These are phyloP conservation scores for Oncorhynchus nerka DNA, from an alignment of 2,113 vertebrate species.

Conservation along the genomic window DNA sequence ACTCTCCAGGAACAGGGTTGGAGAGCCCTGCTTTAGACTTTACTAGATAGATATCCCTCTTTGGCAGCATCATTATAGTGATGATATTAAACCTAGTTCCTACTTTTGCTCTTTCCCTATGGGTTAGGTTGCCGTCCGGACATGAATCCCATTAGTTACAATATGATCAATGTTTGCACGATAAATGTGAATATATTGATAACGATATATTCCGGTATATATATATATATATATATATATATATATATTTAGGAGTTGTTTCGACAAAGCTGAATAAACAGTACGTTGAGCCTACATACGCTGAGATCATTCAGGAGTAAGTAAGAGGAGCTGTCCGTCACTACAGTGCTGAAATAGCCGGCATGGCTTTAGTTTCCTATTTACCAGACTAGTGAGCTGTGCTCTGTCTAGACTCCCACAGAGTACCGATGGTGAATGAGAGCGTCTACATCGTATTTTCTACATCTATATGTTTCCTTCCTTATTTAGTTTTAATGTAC, in stretches of 20 bases:
- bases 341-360: slow-evolving; percentile 38
- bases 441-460: slow-evolving; percentile 15
- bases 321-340: slow-evolving; percentile 26
- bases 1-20: too few species aligned
- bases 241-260: neutral
- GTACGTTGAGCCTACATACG: neutral
- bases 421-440: slow-evolving; percentile 5
- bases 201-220: too few species aligned
- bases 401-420: slow-evolving; percentile 11
- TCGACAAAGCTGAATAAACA: neutral
- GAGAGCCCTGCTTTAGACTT: neutral
- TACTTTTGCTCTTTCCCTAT: too few species aligned
- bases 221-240: too few species aligned
- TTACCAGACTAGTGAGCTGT: slow-evolving; percentile 38
- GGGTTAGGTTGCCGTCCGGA: too few species aligned
- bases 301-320: slow-evolving; percentile 1
- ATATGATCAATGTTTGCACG: neutral
- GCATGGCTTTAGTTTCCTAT: slow-evolving; percentile 69
- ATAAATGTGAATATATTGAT: neutral
- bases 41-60: neutral
- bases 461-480: neutral
- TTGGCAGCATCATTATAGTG: neutral
- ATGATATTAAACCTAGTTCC: too few species aligned
- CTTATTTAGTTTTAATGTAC: neutral
- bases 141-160: neutral